These are phyloP conservation scores for Oryzias celebensis DNA, from an alignment of 2,113 vertebrate genomes.

Conservation along the genomic window DNA sequence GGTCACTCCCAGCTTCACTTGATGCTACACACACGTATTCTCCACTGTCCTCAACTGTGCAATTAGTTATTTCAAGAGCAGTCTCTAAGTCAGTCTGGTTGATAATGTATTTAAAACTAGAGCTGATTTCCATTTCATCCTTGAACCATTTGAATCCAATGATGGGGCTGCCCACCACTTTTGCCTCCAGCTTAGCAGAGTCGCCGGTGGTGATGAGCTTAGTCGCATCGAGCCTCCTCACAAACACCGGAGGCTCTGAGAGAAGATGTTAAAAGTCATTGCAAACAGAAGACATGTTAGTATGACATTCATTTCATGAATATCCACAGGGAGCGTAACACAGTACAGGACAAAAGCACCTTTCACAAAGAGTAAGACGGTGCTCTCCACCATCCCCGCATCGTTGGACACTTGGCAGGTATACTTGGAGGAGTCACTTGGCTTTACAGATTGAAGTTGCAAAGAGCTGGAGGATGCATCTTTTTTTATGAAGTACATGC, in stretches of 20 bases:
- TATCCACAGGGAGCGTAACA: slow-evolving; percentile 31
- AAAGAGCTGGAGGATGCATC: slow-evolving; percentile 86
- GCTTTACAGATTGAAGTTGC: slow-evolving; percentile 90
- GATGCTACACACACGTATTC: slow-evolving; percentile 91
- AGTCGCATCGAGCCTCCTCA: slow-evolving; percentile 85
- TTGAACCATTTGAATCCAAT: slow-evolving; percentile 92
- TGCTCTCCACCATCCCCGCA: slow-evolving; percentile 88
- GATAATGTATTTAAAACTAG: slow-evolving; percentile 81
- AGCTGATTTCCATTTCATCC: slow-evolving; percentile 86
- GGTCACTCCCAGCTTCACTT: slow-evolving; percentile 93
- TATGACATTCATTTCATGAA: slow-evolving; percentile 32
- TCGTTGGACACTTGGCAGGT: slow-evolving; percentile 91
- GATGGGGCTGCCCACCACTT: slow-evolving; percentile 88
- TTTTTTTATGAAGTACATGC: slow-evolving; percentile 91
- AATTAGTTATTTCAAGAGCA: slow-evolving; percentile 76
- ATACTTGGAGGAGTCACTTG: slow-evolving; percentile 86
- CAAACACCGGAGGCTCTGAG: slow-evolving; percentile 90
- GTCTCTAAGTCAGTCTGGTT: slow-evolving; percentile 79
- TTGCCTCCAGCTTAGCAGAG: slow-evolving; percentile 82
- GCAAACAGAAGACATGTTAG: slow-evolving; percentile 33
- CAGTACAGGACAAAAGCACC: slow-evolving; percentile 77
- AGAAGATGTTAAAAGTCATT: slow-evolving; percentile 65
- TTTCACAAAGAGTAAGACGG: slow-evolving; percentile 92
- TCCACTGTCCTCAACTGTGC: slow-evolving; percentile 84
- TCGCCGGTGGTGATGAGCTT: slow-evolving; percentile 84